Evolutionary conservation across 2,113 vertebrate species (phyloP).

Genomic region (Paedocypris sp.): DNA sequence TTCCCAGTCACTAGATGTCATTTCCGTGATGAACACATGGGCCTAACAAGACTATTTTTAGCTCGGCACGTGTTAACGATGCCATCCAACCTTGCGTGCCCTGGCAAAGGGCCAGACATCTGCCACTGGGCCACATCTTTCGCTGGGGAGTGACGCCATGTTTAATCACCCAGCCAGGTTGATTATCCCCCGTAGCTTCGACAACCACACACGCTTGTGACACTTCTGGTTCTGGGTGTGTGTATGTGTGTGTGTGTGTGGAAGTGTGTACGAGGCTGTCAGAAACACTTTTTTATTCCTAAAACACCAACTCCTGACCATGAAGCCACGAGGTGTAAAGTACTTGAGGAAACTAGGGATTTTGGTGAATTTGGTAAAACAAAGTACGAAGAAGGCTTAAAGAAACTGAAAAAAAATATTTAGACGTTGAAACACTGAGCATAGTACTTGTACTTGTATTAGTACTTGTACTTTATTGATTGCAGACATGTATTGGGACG

Average conservation of each 20-base stretch:
- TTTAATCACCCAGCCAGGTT: conserved; percentile 32
- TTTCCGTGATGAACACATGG: conserved; percentile 24
- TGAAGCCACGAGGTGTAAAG: conserved; percentile 9
- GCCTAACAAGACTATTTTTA: conserved; percentile 31
- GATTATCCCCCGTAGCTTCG: conserved; percentile 15
- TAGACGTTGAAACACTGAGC: no score
- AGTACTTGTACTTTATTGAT: no score
- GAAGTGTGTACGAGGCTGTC: conserved; percentile 3
- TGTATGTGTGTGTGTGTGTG: neutral
- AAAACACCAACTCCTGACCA: conserved; percentile 7
- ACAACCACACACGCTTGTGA: neutral
- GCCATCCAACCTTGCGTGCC: neutral
- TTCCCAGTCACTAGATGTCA: conserved; percentile 21
- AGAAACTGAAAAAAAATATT: no score
- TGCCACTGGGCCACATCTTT: conserved; percentile 28
- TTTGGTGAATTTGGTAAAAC: no score
- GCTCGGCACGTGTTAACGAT: conserved; percentile 20
- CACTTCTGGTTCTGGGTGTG: neutral
- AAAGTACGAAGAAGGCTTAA: no score
- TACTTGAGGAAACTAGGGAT: no score
- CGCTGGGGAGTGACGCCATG: conserved; percentile 25
- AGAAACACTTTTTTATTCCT: neutral
- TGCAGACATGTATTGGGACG: no score
- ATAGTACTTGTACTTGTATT: no score
- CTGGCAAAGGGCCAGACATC: conserved; percentile 27